Evolutionary conservation across 2,888 invertebrate species (phyloP), one percentile per base, ranked within the genome.

Genomic region (Lacanobia wlatinum): DNA sequence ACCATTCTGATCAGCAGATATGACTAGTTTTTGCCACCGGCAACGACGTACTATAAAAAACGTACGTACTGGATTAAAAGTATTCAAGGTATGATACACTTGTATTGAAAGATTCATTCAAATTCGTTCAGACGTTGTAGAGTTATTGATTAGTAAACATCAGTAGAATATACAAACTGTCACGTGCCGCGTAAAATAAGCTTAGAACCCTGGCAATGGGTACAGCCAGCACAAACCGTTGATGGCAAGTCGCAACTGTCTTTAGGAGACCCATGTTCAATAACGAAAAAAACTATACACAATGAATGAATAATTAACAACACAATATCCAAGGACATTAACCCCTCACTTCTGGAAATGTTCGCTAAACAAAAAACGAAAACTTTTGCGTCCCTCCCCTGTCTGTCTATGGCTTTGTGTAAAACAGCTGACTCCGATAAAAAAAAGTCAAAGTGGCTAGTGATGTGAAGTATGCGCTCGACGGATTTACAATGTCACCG

Each of bases 401-500:
- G 40, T 28, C 18, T 40, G 23, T n/a, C 21, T 48, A 28, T 48
- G 18, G 7, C 28, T 50, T 52, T 56, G 66, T 60, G n/a, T 23
- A 16, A 68, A 80, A 79, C 43, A 59, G 70, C 69, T 66, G 70
- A 59, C 53, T 46, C 53, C 48, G 52, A 62, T 18, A 14, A 21
- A 58, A 58, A 34, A 21, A 18, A 69, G 48, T 28, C 34, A 56
- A 21, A 23, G 48, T 16, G 16, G 23, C 58, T 53, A 69, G 28
- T 63, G 70, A 73, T 71, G 73, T 62, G 78, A 76, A 78, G 71
- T 60, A 28, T 61, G 50, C 61, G 46, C 71, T 73, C 72, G 66
- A 73, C 21, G 58, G 61, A 61, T 70, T 63, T 52, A 81, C 63
- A 81, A 83, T 81, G 72, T 73, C 68, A 70, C n/a, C 38, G n/a